Evolutionary conservation across 2,888 invertebrate species (phyloP), one percentile per base, ranked within the genome.

Genomic region (Argyra leucocephala): DNA sequence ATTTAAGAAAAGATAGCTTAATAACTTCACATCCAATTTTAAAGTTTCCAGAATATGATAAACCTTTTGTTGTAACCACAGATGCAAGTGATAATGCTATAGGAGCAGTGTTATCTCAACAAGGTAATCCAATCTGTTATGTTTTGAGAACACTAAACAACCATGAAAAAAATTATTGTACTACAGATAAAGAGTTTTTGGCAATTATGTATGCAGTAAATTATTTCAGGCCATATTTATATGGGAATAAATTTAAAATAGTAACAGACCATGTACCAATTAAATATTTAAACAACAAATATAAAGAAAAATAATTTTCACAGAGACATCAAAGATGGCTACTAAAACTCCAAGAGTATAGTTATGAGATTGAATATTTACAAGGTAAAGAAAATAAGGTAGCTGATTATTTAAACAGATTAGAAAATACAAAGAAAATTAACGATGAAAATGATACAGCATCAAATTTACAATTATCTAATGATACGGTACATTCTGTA

Each of bases 41-140:
- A 59, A 67, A 64, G 61, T 67, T 48, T 62, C 66, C 66, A 22
- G 36, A 67, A 21, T 66, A 63, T 60, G 57, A 48, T 3, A 66
- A 66, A 62, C 57, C 57, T 1, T 67, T 66, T 24, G 48, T 58
- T 10, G 22, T 67, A 23, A 62, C 57, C 23, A 65, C 67, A 2
- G 66, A 66, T 63, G 66, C 67, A 15, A 64, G 64, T 36, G 31
- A 67, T 36, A 37, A 61, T 58, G 61, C 12, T 15, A 37, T 37
- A 37, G 63, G 65, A 18, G 64, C 67, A 23, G 65, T 67, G 10
- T 57, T 65, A 3, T 64, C 64, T 3, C 65, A 67, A 57, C 57
- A 57, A 22, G 63, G 61, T 1, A 64, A 64, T 37, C 64, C 63
- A 31, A 31, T 67, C 22, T 67, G 63, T 36, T 67, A 60, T 15